Evolutionary conservation across 2,113 vertebrate genomes (phyloP).

Genomic region (Archocentrus centrarchus): DNA sequence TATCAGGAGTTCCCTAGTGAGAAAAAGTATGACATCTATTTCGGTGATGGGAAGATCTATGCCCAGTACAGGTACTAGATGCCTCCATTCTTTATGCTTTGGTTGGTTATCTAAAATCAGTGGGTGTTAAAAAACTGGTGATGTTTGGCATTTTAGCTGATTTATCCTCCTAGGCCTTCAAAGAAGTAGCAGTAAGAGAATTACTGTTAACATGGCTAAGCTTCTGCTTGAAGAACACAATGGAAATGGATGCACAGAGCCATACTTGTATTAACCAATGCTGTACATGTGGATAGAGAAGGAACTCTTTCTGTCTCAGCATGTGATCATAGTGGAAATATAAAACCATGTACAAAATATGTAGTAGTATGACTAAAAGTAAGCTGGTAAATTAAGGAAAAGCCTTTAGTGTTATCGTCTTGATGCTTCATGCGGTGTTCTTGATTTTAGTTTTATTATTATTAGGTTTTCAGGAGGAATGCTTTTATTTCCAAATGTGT

Average conservation of each 20-base stretch:
- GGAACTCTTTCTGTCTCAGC: neutral
- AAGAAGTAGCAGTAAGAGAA: neutral
- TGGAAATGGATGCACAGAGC: neutral
- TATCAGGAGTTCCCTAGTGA: slow-evolving; percentile 88
- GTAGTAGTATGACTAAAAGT: neutral
- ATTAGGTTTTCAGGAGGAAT: too few relatives aligned
- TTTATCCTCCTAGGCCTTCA: neutral
- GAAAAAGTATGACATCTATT: slow-evolving; percentile 92
- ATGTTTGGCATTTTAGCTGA: neutral
- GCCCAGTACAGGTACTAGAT: slow-evolving; percentile 87
- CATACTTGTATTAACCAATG: neutral
- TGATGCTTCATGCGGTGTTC: neutral
- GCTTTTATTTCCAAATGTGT: neutral
- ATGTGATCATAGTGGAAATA: neutral
- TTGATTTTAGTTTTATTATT: neutral
- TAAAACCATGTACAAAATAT: neutral
- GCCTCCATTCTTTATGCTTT: neutral
- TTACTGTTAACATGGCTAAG: neutral
- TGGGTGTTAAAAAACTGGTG: too few relatives aligned
- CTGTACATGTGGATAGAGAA: neutral
- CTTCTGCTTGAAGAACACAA: neutral
- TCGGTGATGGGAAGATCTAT: slow-evolving; percentile 86
- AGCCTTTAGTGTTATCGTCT: neutral
- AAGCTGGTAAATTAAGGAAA: neutral
- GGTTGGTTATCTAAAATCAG: too few relatives aligned